Evolutionary conservation across 23 tunicate species (phyloP).

Genomic region (Clavelina lepadiformis): DNA sequence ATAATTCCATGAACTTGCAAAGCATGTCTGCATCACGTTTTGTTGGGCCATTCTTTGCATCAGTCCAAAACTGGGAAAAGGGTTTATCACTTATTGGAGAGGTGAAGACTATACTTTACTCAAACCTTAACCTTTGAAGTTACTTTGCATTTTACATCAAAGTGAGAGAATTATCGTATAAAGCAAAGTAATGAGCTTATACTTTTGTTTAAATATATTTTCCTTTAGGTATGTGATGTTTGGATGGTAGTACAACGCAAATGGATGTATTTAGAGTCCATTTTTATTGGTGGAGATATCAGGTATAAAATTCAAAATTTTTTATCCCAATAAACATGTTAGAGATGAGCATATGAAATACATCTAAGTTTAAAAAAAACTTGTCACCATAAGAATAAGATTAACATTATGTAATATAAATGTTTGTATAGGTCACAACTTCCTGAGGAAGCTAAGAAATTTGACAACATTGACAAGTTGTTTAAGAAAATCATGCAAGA

Average conservation of each 20-base stretch:
- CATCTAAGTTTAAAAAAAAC: not conserved
- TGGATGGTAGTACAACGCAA: slow-evolving; percentile 98
- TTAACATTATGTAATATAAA: too few species aligned
- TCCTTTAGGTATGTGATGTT: slow-evolving; percentile 85
- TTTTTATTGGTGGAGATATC: slow-evolving; percentile 98
- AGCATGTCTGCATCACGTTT: slow-evolving; percentile 96
- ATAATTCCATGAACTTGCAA: slow-evolving; percentile 90
- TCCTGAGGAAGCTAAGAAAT: slow-evolving; percentile 97
- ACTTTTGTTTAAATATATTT: not conserved
- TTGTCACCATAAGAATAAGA: too few species aligned
- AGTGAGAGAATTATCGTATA: not conserved
- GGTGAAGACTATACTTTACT: slow-evolving; percentile 19
- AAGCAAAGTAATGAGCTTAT: not conserved
- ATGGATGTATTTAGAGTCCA: slow-evolving; percentile 98
- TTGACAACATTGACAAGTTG: slow-evolving; percentile 89
- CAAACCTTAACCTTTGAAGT: not conserved
- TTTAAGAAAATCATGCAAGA: slow-evolving; percentile 98
- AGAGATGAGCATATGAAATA: not conserved
- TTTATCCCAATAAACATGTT: not conserved
- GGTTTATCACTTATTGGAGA: slow-evolving; percentile 92
- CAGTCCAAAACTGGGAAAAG: slow-evolving; percentile 96
- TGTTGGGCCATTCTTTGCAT: slow-evolving; percentile 86
- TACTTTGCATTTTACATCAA: not conserved
- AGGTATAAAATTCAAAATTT: slow-evolving; percentile 24
- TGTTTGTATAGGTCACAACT: slow-evolving; percentile 76